A percentile compares a stretch with the other conserved stretches of the same genome.
These are phyloP conservation scores for Julus scandinavius DNA, from an alignment of 2,888 invertebrate genomes.

Conservation along the genomic window DNA sequence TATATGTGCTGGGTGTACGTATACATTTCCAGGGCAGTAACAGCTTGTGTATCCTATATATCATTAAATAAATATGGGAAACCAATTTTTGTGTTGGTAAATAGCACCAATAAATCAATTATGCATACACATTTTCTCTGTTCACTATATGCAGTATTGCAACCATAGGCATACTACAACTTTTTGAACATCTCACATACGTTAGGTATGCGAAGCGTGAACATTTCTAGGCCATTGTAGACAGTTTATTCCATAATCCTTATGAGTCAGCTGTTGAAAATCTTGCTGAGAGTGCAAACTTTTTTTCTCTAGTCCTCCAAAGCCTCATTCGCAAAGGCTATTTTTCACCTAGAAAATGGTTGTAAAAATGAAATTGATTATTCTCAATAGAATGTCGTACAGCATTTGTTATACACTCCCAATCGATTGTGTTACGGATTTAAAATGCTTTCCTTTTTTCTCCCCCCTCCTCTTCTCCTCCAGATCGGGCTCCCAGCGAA, in stretches of 20 bases:
- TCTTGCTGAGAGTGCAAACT: neutral
- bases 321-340: neutral
- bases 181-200: neutral
- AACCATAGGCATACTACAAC: neutral
- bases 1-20: too few relatives aligned
- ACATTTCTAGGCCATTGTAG: neutral
- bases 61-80: too few relatives aligned
- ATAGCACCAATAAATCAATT: too few relatives aligned
- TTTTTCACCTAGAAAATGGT: neutral
- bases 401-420: constrained; percentile 42
- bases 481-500: constrained; percentile 78
- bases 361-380: constrained; percentile 51
- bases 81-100: too few relatives aligned
- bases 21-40: too few relatives aligned
- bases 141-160: too few relatives aligned
- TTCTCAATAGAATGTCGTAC: constrained; percentile 18
- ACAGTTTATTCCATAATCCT: neutral
- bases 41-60: too few relatives aligned
- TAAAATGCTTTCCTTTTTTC: constrained; percentile 56
- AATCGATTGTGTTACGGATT: constrained; percentile 51
- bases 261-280: constrained; percentile 5
- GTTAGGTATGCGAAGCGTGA: neutral
- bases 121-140: too few relatives aligned
- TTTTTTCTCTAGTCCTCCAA: neutral
- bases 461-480: constrained; percentile 63